Evolutionary conservation across 2,113 vertebrate species (phyloP).

Genomic region (Cranoglanis bouderius): DNA sequence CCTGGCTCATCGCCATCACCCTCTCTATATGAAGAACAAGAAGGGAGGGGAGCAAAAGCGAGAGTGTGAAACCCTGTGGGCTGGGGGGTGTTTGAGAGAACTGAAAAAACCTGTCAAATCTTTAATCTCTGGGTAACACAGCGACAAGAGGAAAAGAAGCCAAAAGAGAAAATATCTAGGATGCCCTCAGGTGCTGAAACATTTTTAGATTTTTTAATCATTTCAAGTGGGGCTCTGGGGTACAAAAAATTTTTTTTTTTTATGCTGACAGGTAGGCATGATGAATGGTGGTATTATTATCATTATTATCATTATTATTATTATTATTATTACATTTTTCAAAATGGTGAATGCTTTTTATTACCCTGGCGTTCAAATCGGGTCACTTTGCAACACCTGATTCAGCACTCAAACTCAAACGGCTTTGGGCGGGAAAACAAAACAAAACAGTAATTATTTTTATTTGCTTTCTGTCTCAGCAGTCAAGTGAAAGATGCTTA

Average conservation of each 20-base stretch:
- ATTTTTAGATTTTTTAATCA: conserved; percentile 84
- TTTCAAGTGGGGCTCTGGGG: conserved; percentile 75
- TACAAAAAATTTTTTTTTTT: conserved; percentile 65
- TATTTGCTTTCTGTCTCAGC: conserved; percentile 33
- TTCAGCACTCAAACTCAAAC: neutral
- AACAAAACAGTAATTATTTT: neutral
- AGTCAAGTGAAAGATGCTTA: conserved; percentile 19
- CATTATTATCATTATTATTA: conserved; percentile 54
- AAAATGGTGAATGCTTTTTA: conserved; percentile 32
- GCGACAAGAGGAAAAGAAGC: conserved; percentile 62
- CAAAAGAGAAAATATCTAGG: conserved; percentile 76
- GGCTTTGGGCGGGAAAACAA: neutral
- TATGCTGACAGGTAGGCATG: conserved; percentile 60
- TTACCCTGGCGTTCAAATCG: conserved; percentile 18
- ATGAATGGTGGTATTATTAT: conserved; percentile 62
- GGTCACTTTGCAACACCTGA: conserved; percentile 17
- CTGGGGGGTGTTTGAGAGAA: conserved; percentile 58
- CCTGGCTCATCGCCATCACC: conserved; percentile 54
- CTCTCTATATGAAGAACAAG: conserved; percentile 62
- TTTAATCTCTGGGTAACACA: conserved; percentile 71
- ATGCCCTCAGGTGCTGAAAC: conserved; percentile 78
- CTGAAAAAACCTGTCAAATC: conserved; percentile 69
- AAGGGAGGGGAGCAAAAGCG: conserved; percentile 30
- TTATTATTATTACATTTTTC: neutral
- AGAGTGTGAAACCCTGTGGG: conserved; percentile 46